A percentile compares a stretch with the other conserved stretches of the same genome.
phyloP scores from a whole-genome alignment of 2,797 vertebrate species.

The Arnoldichthys spilopterus region DNA sequence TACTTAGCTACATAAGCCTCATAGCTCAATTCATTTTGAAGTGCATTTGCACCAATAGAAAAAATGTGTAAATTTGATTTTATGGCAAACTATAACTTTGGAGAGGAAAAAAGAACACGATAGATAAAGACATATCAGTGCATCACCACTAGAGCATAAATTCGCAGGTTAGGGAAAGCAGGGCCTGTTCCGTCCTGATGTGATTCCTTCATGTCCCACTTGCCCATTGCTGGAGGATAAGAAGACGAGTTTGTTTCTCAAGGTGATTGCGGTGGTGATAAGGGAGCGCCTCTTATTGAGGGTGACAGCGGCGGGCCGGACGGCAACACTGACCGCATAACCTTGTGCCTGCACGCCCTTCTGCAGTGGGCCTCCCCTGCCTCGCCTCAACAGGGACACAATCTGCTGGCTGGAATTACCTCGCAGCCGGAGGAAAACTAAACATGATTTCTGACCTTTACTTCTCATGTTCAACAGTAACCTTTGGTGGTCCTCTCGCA shows the following conservation, averaged over 20 bases:
- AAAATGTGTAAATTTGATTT: neutral
- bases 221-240: conserved; percentile 59
- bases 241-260: conserved; percentile 81
- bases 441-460: conserved; percentile 86
- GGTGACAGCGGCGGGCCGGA: conserved; percentile 79
- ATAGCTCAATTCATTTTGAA: neutral
- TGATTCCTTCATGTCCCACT: conserved; percentile 9
- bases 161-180: conserved; percentile 1
- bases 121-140: neutral
- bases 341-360: conserved; percentile 76
- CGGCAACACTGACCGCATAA: conserved; percentile 73
- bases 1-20: neutral
- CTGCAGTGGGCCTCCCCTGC: conserved; percentile 66
- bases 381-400: conserved; percentile 73
- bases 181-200: conserved; percentile 9
- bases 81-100: neutral
- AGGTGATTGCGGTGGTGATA: conserved; percentile 82
- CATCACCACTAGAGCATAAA: conserved; percentile 11
- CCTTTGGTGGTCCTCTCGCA: conserved; percentile 75
- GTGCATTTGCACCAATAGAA: neutral
- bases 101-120: neutral
- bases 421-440: conserved; percentile 80
- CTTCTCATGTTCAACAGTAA: conserved; percentile 83
- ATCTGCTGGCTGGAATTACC: conserved; percentile 81
- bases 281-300: conserved; percentile 80